phyloP scores from a whole-genome alignment of 2,113 vertebrate species.

The Colaptes auratus region DNA sequence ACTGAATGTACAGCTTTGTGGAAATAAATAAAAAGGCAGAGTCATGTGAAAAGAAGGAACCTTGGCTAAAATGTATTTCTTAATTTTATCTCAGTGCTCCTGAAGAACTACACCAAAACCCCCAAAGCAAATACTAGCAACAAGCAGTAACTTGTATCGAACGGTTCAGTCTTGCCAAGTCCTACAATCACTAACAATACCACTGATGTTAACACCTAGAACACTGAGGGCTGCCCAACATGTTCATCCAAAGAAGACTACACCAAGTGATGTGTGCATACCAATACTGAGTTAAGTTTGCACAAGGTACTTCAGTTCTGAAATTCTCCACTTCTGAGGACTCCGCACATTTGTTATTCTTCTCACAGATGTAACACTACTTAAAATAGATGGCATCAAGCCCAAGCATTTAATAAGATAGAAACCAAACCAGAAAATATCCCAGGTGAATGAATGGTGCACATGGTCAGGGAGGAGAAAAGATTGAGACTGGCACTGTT shows the following conservation, averaged over 20 bases:
- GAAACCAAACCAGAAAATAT: background rate
- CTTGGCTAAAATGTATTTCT: background rate
- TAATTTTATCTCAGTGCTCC: background rate
- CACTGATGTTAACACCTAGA: background rate
- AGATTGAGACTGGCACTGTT: background rate
- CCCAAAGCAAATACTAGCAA: background rate
- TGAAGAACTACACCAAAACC: background rate
- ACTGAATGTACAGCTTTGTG: background rate
- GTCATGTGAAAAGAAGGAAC: background rate
- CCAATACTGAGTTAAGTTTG: background rate
- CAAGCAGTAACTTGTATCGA: background rate
- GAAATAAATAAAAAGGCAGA: background rate
- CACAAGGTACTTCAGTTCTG: background rate
- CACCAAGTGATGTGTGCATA: fast-evolving
- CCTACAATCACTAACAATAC: background rate
- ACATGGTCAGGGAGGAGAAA: background rate
- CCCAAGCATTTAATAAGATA: background rate
- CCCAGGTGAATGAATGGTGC: background rate
- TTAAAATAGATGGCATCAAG: background rate
- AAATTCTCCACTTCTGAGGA: background rate
- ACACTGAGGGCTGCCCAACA: background rate
- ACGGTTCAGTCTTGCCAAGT: background rate
- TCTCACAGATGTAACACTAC: background rate
- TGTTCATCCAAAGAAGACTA: background rate
- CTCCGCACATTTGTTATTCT: background rate